Base-by-base conservation (phyloP, 2,888 invertebrate species). In the Stegana nigrithorax region DNA sequence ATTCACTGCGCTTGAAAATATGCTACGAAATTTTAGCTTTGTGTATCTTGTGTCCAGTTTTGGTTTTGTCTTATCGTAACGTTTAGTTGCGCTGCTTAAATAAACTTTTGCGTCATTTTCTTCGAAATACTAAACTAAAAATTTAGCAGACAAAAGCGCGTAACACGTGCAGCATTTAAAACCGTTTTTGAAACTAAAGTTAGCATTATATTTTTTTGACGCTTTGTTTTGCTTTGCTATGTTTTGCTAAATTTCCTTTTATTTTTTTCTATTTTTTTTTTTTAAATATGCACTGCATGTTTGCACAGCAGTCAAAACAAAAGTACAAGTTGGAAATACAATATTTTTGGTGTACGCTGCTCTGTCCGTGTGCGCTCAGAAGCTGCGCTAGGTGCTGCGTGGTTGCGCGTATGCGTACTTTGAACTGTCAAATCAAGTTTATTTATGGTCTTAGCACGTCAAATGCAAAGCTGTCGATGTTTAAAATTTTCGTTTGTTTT, bases 381-480 rank as follows among this genome's bases (percentile, higher is more conserved):
- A 42, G 4, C 6, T 42, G 14, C 42, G 42, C n/a, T 2, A 5
- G n/a, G n/a, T 4, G 2, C n/a, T 4, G 8, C n/a, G 8, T 5
- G n/a, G n/a, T 32, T 12, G 32, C 42, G 1, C n/a, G 6, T n/a
- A 42, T 17, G 7, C n/a, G n/a, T n/a, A n/a, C 45, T 29, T 55
- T 32, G 10, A 50, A 27, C n/a, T 17, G 23, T 44, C 39, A 55
- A 50, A 57, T 29, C 51, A 51, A 47, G 26, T 23, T 57, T 56
- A 61, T 65, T 65, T 65, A 65, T 62, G 65, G 42, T 59, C 59
- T 65, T 56, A 55, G 56, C 61, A 65, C 29, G 59, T 55, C 61
- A 65, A 59, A 59, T 50, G 50, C 56, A 61, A 51, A 53, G 60
- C 42, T 58, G 57, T 58, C 42, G 26, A 55, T 21, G 17, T 59